Evolutionary conservation across 2,113 vertebrate species (phyloP).

Genomic region (Lipotes vexillifer): DNA sequence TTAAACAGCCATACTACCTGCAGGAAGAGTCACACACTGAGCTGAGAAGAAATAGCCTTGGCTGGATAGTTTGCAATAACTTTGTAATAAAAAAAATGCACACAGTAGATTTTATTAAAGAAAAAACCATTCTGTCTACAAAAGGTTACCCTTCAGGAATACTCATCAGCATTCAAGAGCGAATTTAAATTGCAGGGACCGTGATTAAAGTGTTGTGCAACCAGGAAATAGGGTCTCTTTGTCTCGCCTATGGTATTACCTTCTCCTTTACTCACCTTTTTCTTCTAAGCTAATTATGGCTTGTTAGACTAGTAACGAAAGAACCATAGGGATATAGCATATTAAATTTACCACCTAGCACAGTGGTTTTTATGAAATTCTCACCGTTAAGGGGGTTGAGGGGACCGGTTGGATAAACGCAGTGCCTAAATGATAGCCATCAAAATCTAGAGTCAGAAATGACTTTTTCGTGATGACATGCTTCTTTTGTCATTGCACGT

Average conservation of each 20-base stretch:
- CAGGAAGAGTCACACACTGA: background rate
- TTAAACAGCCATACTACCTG: constrained; percentile 47
- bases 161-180: background rate
- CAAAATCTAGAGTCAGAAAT: background rate
- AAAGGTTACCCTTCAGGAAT: background rate
- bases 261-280: background rate
- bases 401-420: background rate
- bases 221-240: background rate
- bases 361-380: background rate
- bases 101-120: background rate
- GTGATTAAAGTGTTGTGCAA: background rate
- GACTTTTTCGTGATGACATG: background rate
- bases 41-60: background rate
- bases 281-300: background rate
- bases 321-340: background rate
- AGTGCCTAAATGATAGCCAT: background rate
- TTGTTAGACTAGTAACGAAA: background rate
- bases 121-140: background rate
- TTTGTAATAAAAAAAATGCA: constrained; percentile 16
- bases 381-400: background rate
- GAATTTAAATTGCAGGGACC: background rate
- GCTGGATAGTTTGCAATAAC: background rate
- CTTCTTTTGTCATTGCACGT: background rate
- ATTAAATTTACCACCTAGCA: background rate
- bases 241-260: background rate